Evolutionary conservation across 2,113 vertebrate species (phyloP).

Genomic region (Microtus montanus): DNA sequence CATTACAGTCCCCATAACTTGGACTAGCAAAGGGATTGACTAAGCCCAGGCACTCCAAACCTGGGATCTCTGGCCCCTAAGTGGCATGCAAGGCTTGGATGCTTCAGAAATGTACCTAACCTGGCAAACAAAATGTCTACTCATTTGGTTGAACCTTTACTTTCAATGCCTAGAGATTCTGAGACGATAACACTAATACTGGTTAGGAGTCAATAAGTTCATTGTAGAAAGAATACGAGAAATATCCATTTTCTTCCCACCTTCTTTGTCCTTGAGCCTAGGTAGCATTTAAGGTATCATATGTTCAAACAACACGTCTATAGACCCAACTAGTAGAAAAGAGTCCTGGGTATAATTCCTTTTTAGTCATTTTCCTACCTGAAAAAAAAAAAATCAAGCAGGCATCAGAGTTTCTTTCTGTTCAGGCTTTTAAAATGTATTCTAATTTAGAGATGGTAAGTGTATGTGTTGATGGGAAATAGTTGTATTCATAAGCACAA

Average conservation of each 20-base stretch:
- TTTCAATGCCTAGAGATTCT: not conserved
- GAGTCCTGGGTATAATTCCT: not conserved
- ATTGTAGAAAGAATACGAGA: not conserved
- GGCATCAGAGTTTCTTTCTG: not conserved
- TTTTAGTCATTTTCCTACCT: not conserved
- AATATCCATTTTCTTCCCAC: constrained; percentile 24
- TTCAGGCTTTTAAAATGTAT: not conserved
- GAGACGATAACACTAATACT: not conserved
- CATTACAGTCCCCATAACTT: not conserved
- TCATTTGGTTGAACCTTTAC: not conserved
- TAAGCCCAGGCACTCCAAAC: not conserved
- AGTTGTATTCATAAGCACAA: not conserved
- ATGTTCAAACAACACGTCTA: not conserved
- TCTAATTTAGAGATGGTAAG: not conserved
- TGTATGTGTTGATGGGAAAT: not conserved
- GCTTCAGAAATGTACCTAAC: not conserved
- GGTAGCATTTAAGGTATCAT: not conserved
- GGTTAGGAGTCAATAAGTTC: not conserved
- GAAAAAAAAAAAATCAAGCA: constrained; percentile 13
- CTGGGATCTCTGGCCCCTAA: not conserved
- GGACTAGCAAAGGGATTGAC: not conserved
- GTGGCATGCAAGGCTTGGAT: not conserved
- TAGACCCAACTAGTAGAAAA: not conserved
- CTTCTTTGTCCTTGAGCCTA: constrained; percentile 32
- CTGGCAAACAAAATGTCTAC: not conserved